Percentiles rank a stretch among this genome's conserved stretches.
Conservation (phyloP, 2,797 vertebrate species). For the Acipenser ruthenus region DNA sequence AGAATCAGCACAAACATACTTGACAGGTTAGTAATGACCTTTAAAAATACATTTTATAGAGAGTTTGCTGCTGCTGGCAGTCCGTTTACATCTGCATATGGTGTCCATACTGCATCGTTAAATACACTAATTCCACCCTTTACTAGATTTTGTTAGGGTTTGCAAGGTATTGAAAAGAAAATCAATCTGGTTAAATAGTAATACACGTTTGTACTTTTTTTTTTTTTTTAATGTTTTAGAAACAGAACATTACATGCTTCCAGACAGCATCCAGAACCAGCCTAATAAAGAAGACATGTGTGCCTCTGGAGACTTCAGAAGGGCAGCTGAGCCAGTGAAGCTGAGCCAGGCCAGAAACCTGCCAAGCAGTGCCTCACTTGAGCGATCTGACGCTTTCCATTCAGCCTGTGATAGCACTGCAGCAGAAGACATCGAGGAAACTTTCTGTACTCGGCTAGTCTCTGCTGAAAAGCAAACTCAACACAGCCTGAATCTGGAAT, state of each 20-base stretch:
- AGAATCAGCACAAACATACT: conserved; percentile 1
- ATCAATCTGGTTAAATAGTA: too few species aligned
- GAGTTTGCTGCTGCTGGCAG: too few species aligned
- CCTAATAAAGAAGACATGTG: background rate
- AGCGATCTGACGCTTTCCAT: conserved; percentile 7
- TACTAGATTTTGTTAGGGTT: too few species aligned
- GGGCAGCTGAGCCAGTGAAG: background rate
- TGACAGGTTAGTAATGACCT: conserved; percentile 20
- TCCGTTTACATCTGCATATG: too few species aligned
- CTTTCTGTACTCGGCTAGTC: background rate
- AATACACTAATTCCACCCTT: too few species aligned
- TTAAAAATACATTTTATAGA: too few species aligned
- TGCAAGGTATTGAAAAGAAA: too few species aligned
- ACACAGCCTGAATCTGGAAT: too few species aligned
- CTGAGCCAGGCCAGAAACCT: background rate
- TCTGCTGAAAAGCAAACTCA: too few species aligned
- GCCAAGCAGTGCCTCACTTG: background rate
- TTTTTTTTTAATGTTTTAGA: conserved; percentile 5
- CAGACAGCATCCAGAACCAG: conserved; percentile 17
- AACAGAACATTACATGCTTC: conserved; percentile 12
- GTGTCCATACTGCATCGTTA: too few species aligned
- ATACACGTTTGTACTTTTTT: too few species aligned
- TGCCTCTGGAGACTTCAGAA: background rate
- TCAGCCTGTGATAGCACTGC: conserved; percentile 8
- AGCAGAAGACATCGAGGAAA: background rate